phyloP scores from a whole-genome alignment of 2,113 vertebrate species.

The Seriola aureovittata region DNA sequence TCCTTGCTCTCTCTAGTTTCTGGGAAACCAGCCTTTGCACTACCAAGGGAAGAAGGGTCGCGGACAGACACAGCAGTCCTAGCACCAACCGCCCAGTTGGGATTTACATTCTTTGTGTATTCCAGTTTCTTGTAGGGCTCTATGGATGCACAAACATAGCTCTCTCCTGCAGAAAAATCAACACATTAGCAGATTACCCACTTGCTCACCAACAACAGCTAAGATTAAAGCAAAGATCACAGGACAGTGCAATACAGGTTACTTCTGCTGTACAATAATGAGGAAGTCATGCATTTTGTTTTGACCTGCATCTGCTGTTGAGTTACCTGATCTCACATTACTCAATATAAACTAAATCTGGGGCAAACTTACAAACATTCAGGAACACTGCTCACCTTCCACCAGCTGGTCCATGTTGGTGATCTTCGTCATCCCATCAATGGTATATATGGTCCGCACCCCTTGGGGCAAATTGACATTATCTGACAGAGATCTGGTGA shows the following conservation, averaged over 20 bases:
- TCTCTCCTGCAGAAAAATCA: constrained; percentile 88
- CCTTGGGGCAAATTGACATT: constrained; percentile 98
- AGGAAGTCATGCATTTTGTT: not conserved
- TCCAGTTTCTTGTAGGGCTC: constrained; percentile 97
- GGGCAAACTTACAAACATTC: not conserved
- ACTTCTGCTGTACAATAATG: not conserved
- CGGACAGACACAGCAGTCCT: constrained; percentile 85
- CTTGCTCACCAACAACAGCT: not conserved
- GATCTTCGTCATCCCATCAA: constrained; percentile 92
- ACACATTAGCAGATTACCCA: constrained; percentile 11
- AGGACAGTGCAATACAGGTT: not conserved
- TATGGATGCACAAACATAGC: constrained; percentile 97
- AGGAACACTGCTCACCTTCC: constrained; percentile 88
- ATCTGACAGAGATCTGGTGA: constrained; percentile 96
- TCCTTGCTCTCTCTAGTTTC: constrained; percentile 92
- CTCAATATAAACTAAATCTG: not conserved
- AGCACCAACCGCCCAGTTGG: constrained; percentile 96
- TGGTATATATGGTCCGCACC: constrained; percentile 94
- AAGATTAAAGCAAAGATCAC: not conserved
- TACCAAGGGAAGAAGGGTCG: constrained; percentile 88
- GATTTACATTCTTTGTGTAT: constrained; percentile 98
- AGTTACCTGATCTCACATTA: not conserved
- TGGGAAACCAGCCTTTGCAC: constrained; percentile 85
- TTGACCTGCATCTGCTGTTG: not conserved
- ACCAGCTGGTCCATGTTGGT: constrained; percentile 93